These are phyloP conservation scores for Zophobas morio DNA, from an alignment of 1,140 invertebrate genomes.

Conservation along the genomic window DNA sequence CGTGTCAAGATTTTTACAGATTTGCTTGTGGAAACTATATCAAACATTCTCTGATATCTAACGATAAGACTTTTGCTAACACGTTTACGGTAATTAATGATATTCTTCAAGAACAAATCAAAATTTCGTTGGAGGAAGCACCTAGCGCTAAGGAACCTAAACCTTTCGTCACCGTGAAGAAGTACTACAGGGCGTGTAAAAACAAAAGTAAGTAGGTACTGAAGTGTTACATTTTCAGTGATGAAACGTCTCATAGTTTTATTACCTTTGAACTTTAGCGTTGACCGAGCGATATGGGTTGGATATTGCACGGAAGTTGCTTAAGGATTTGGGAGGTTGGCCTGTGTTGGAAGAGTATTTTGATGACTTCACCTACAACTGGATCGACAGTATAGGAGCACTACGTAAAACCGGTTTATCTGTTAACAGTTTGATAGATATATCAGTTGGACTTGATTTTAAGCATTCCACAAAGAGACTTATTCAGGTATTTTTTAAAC, in stretches of 20 bases:
- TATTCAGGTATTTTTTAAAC: slow-evolving; percentile 82
- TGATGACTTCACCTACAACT: slow-evolving; percentile 75
- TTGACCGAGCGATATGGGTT: slow-evolving; percentile 65
- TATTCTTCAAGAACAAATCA: slow-evolving; percentile 46
- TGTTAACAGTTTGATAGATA: slow-evolving; percentile 89
- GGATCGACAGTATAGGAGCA: slow-evolving; percentile 84
- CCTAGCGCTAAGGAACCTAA: slow-evolving; percentile 33
- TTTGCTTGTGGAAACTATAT: slow-evolving; percentile 84
- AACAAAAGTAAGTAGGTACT: slow-evolving; percentile 17
- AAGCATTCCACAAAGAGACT: slow-evolving; percentile 86
- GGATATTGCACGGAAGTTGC: slow-evolving; percentile 65
- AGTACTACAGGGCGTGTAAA: slow-evolving; percentile 46
- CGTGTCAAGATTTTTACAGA: slow-evolving; percentile 90
- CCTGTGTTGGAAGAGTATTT: slow-evolving; percentile 74
- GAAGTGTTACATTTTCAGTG: not conserved
- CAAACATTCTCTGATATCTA: slow-evolving; percentile 77
- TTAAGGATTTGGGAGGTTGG: slow-evolving; percentile 73
- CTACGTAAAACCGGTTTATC: slow-evolving; percentile 84
- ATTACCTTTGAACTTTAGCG: slow-evolving; percentile 34
- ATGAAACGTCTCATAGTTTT: slow-evolving; percentile 27
- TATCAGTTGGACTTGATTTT: slow-evolving; percentile 86
- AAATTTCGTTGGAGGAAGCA: slow-evolving; percentile 39
- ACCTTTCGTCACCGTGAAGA: slow-evolving; percentile 46
- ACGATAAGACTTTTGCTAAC: slow-evolving; percentile 82
- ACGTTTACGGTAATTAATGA: slow-evolving; percentile 80